Percentiles rank a stretch among this genome's conserved stretches.
These are phyloP conservation scores for Eupithecia abbreviata DNA, from an alignment of 2,888 invertebrate species.

Conservation along the genomic window DNA sequence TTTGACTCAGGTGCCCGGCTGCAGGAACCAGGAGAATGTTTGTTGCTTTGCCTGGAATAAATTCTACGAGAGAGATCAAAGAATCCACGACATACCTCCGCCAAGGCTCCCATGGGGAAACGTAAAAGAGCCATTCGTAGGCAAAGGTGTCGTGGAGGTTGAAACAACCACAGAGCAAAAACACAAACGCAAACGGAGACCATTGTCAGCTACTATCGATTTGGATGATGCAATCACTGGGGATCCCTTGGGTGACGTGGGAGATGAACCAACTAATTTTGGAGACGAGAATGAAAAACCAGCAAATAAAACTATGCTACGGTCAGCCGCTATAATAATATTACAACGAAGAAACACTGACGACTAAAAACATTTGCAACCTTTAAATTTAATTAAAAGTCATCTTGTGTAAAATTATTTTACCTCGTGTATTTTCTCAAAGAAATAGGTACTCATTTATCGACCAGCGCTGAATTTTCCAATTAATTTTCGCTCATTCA, in stretches of 20 bases:
- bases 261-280: neutral
- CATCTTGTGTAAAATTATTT: neutral
- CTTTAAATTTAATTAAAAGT: neutral
- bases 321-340: slow-evolving; percentile 3
- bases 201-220: neutral
- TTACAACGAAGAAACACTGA: slow-evolving; percentile 2
- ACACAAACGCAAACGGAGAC: neutral
- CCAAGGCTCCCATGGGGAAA: slow-evolving; percentile 50
- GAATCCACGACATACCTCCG: slow-evolving; percentile 48
- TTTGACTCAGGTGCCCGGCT: slow-evolving; percentile 66
- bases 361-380: neutral
- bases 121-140: slow-evolving; percentile 47
- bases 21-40: slow-evolving; percentile 64
- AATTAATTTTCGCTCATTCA: neutral
- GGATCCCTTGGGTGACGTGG: neutral
- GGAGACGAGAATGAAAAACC: neutral
- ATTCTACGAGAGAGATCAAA: slow-evolving; percentile 50
- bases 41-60: slow-evolving; percentile 75
- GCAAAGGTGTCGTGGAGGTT: slow-evolving; percentile 59
- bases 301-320: neutral
- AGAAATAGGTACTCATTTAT: neutral
- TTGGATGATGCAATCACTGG: neutral
- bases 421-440: neutral
- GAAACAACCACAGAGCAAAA: slow-evolving; percentile 9
- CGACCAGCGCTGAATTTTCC: neutral